Evolutionary conservation across 2,797 vertebrate genomes (phyloP).

Genomic region (Centropyge bicolor): DNA sequence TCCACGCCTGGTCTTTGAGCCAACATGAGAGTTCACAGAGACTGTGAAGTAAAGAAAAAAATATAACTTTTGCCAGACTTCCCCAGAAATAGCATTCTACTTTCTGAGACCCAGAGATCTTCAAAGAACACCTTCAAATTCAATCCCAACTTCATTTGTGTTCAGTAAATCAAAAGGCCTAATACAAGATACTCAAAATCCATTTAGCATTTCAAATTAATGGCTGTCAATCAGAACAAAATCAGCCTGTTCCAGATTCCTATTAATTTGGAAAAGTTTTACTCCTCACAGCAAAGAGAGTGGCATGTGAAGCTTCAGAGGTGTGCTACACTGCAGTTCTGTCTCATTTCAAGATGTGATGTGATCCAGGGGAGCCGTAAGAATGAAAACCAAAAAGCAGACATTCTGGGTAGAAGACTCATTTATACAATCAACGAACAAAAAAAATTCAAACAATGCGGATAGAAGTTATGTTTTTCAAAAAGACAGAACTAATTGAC

Average conservation of each 20-base stretch:
- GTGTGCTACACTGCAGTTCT: neutral
- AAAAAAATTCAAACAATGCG: too few relatives aligned
- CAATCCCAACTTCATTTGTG: constrained; percentile 5
- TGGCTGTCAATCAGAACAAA: neutral
- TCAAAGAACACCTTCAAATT: constrained; percentile 2
- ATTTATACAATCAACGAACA: too few relatives aligned
- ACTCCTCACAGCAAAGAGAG: neutral
- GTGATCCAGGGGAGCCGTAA: neutral
- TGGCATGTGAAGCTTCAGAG: neutral
- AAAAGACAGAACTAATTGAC: neutral
- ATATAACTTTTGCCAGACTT: constrained; percentile 13
- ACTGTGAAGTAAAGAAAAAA: neutral
- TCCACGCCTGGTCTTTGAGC: constrained; percentile 1
- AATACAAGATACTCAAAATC: neutral
- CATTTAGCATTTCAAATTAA: constrained; percentile 1
- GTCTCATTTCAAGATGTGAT: neutral
- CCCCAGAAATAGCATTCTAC: constrained; percentile 15
- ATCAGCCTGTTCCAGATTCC: neutral
- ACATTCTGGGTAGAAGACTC: neutral
- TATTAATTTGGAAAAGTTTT: neutral
- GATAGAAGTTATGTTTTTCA: neutral
- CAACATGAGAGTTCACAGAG: constrained; percentile 26
- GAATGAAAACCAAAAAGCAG: neutral
- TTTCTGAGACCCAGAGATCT: constrained; percentile 13
- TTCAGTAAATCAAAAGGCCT: neutral